A percentile compares a stretch with the other conserved stretches of the same genome.
Conservation (phyloP, 1,140 invertebrate genomes). For the Drosophila subpulchrella region DNA sequence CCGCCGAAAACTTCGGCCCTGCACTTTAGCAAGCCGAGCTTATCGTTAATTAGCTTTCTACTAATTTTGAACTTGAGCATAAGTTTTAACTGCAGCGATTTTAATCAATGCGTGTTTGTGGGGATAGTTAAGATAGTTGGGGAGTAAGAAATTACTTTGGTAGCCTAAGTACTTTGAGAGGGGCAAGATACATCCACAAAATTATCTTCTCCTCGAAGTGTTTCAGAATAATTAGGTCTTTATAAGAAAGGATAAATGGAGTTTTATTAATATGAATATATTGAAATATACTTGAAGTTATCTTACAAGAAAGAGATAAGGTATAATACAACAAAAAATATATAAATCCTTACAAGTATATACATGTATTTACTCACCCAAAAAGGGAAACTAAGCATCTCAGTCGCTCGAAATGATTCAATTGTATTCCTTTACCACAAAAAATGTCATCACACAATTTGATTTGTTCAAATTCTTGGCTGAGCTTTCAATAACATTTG, state of each 20-base stretch:
- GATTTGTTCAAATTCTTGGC: slow-evolving; percentile 34
- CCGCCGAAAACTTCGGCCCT: slow-evolving; percentile 48
- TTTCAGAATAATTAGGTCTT: background rate
- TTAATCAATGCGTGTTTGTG: slow-evolving; percentile 60
- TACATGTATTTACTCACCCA: background rate
- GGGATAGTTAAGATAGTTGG: background rate
- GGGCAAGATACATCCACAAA: background rate
- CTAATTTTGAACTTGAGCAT: slow-evolving; percentile 76
- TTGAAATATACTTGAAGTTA: too few species aligned
- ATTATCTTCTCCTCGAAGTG: background rate
- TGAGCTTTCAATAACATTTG: slow-evolving; percentile 42
- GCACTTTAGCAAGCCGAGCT: slow-evolving; percentile 53
- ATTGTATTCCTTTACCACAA: slow-evolving; percentile 24
- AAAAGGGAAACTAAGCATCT: slow-evolving; percentile 6
- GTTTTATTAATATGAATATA: too few species aligned
- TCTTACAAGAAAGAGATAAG: too few species aligned
- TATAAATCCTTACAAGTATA: too few species aligned
- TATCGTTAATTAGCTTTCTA: slow-evolving; percentile 79
- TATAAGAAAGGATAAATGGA: too few species aligned
- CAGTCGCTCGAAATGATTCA: slow-evolving; percentile 15
- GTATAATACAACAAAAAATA: background rate
- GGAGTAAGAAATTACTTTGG: background rate
- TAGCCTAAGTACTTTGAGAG: background rate
- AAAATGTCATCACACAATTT: slow-evolving; percentile 33
- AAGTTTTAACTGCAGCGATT: slow-evolving; percentile 61